Evolutionary conservation across 2,113 vertebrate species (phyloP), one percentile per base, ranked within the genome.

Genomic region (Catharus bicknelli): DNA sequence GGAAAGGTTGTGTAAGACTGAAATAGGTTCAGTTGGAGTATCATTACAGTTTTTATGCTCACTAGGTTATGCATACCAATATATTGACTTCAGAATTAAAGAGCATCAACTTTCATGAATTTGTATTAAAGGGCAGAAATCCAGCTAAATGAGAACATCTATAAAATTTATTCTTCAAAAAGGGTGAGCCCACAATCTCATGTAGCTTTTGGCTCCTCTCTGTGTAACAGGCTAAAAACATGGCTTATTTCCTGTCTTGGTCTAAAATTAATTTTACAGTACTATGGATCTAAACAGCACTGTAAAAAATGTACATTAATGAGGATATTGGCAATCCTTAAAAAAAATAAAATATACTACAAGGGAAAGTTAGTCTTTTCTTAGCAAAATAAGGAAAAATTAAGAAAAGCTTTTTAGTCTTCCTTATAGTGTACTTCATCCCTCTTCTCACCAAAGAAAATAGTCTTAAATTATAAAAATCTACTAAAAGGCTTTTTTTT

Each of bases 181-280:
- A 67, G 40, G 19, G 43, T 78, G 23, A 83, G 48, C 25, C 53
- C 48, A 74, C 43, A 70, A 36, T 86, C 23, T n/a, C 7, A 3
- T 86, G 84, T 91, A 80, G 59, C 26, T 91, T 94, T 95, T 95
- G 91, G 74, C 85, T 90, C 13, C 45, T 55, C 13, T 88, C 42
- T 55, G 8, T 55, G 30, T 68, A 76, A 62, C 42, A 69, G 29
- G 50, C 38, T 91, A 53, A 92, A 95, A 90, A 75, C 50, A 32
- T 69, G 72, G 32, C 6, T 87, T 81, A 40, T 72, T 61, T 81
- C 48, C 66, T 78, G 16, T 67, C 53, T 32, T 51, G 15, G 20
- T 59, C 57, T 72, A 70, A 92, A 84, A 83, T 63, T 82, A 16
- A 53, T 42, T 81, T 82, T 53, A 51, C 45, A 57, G 17, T 78